These are phyloP conservation scores for Beroe forskalii DNA, from an alignment of 37 sponge, comb jelly and placozoan species.

Conservation along the genomic window DNA sequence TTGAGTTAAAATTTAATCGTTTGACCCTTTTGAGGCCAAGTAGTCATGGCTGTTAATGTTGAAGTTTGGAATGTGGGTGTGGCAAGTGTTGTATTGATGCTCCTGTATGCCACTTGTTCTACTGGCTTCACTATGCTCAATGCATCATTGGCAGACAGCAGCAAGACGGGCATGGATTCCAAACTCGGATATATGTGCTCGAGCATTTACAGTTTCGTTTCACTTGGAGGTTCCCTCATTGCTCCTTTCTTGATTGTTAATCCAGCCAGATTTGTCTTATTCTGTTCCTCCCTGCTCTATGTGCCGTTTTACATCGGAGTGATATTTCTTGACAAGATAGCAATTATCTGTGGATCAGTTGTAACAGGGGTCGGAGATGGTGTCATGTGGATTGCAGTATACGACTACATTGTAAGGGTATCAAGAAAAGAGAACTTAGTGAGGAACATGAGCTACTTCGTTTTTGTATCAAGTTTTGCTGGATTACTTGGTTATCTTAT, in stretches of 20 bases:
- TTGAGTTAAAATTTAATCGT: not conserved
- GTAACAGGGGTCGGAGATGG: not conserved
- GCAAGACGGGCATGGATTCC: not conserved
- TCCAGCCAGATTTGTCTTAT: no score
- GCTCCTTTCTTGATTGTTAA: not conserved
- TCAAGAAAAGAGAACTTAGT: no score
- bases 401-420: constrained; percentile 17
- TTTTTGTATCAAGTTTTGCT: no score
- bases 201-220: not conserved
- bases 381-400: not conserved
- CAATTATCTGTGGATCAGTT: not conserved
- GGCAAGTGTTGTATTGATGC: constrained; percentile 2
- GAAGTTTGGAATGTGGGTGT: constrained; percentile 25
- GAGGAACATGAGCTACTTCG: no score
- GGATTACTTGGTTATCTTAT: no score
- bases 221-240: constrained; percentile 20
- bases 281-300: no score
- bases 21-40: not conserved
- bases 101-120: not conserved
- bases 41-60: not conserved
- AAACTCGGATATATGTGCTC: constrained; percentile 31
- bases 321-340: not conserved
- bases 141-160: no score
- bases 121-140: not conserved
- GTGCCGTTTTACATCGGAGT: no score